Conservation (phyloP, 1,140 invertebrate species). For the Antheraea mylitta region DNA sequence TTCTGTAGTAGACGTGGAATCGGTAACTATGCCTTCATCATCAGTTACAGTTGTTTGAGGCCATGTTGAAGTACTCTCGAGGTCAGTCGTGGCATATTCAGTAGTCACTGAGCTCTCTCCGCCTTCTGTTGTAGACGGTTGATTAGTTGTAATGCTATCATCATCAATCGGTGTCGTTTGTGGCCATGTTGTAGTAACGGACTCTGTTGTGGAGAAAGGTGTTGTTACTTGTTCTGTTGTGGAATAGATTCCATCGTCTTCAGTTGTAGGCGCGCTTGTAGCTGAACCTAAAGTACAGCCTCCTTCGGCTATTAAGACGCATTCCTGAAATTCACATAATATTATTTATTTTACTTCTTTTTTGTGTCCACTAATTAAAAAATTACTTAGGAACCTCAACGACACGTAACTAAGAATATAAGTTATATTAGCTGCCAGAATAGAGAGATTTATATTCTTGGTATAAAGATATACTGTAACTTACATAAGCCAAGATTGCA, state of each 20-base stretch:
- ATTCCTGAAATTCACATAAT: constrained; percentile 10
- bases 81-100: background rate
- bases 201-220: background rate
- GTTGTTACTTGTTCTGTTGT: constrained; percentile 9
- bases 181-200: background rate
- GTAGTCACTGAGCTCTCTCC: background rate
- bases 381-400: too few species aligned
- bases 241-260: background rate
- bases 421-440: too few species aligned
- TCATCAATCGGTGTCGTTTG: background rate
- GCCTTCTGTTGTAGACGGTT: background rate
- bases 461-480: too few species aligned
- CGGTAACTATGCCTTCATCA: background rate
- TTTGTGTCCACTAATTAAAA: too few species aligned
- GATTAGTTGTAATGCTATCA: background rate
- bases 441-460: too few species aligned
- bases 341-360: background rate
- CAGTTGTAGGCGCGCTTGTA: background rate
- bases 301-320: constrained; percentile 20
- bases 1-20: background rate
- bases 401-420: too few species aligned
- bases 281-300: constrained; percentile 18
- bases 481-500: too few species aligned
- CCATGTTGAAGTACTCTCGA: background rate
- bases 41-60: background rate